A percentile compares a stretch with the other conserved stretches of the same genome.
phyloP scores from a whole-genome alignment of 2,888 invertebrate species.

The Vanessa cardui region DNA sequence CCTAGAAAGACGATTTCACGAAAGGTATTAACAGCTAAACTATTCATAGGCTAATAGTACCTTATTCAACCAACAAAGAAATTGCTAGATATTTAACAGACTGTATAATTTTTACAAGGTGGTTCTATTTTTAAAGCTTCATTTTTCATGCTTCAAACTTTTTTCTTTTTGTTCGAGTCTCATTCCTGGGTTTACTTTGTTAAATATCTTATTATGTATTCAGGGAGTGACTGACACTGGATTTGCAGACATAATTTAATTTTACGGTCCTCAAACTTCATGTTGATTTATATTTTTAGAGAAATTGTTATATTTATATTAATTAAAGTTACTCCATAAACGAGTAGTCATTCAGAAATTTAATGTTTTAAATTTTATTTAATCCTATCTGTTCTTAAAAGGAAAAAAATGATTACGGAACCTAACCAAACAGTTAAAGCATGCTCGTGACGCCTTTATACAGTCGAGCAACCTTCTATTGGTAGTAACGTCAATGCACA shows the following conservation, averaged over 20 bases:
- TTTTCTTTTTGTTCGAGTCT: conserved; percentile 33
- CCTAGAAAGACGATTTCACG: conserved; percentile 22
- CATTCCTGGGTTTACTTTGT: conserved; percentile 36
- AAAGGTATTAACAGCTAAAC: background rate
- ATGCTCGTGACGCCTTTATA: conserved; percentile 31
- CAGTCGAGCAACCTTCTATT: conserved; percentile 51
- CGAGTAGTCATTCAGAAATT: background rate
- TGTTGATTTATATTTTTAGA: conserved; percentile 22
- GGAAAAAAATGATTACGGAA: conserved; percentile 34
- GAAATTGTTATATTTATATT: background rate
- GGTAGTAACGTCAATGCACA: conserved; percentile 47
- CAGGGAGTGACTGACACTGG: conserved; percentile 38
- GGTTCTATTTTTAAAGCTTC: conserved; percentile 19
- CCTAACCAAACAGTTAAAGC: conserved; percentile 25
- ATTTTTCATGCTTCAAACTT: conserved; percentile 29
- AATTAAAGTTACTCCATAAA: background rate
- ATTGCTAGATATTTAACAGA: conserved; percentile 8
- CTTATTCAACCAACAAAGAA: conserved; percentile 6
- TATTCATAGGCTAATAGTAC: conserved; percentile 3
- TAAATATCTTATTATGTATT: conserved; percentile 39
- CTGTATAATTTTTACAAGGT: conserved; percentile 15
- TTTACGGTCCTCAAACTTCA: conserved; percentile 33
- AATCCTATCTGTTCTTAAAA: conserved; percentile 20
- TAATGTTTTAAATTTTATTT: background rate
- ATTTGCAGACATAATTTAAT: conserved; percentile 38